A percentile compares a stretch with the other conserved stretches of the same genome.
Evolutionary conservation across 2,113 vertebrate genomes (phyloP).

Genomic region (Campylorhamphus procurvoides): DNA sequence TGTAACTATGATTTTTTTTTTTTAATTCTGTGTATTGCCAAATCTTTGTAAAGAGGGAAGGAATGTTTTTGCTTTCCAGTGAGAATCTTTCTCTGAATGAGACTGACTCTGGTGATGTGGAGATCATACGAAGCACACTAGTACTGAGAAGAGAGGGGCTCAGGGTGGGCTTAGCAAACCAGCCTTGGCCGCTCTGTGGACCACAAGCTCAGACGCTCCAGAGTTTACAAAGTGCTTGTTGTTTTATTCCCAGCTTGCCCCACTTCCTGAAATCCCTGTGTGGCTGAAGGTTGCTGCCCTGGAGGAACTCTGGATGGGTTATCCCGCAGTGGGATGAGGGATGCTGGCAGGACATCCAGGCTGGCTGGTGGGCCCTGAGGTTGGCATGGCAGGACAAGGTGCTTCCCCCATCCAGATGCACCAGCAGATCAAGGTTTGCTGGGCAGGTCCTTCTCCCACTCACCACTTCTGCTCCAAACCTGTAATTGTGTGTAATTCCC

Average conservation of each 20-base stretch:
- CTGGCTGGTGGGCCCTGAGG: neutral
- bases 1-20: slow-evolving; percentile 53
- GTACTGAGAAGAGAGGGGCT: neutral
- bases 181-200: neutral
- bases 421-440: neutral
- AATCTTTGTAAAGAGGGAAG: slow-evolving; percentile 59
- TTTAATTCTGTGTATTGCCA: slow-evolving; percentile 58
- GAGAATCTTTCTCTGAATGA: slow-evolving; percentile 30
- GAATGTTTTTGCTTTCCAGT: slow-evolving; percentile 48
- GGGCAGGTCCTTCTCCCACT: neutral
- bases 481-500: neutral
- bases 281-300: neutral
- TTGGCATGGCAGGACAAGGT: neutral
- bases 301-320: neutral
- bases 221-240: neutral
- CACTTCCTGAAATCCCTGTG: neutral
- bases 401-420: neutral
- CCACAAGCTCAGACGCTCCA: neutral
- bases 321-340: neutral
- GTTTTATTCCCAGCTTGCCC: neutral
- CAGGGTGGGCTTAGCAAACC: neutral
- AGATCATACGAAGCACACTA: neutral
- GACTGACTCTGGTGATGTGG: slow-evolving; percentile 29
- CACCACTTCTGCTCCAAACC: neutral
- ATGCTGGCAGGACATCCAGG: neutral